Conservation (phyloP, 2,888 invertebrate genomes). For the Sturmia bella region DNA sequence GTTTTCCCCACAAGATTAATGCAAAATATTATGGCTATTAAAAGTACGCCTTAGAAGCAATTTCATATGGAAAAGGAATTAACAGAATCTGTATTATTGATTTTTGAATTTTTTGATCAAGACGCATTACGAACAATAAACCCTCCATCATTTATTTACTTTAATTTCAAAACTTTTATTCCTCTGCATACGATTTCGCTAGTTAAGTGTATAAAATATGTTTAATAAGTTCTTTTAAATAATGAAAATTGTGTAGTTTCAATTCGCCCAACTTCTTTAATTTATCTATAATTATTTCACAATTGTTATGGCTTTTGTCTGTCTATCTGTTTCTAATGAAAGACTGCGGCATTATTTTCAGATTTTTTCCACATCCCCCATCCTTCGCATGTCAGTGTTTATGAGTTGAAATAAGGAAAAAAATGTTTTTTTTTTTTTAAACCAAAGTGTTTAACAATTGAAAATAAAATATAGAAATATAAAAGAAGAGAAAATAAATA, state of each 20-base stretch:
- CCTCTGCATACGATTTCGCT: not conserved
- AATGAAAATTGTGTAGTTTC: not conserved
- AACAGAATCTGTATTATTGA: no score
- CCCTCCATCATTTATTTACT: no score
- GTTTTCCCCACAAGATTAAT: no score
- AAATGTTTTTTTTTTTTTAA: constrained; percentile 26
- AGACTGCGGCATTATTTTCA: constrained; percentile 1
- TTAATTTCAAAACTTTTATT: not conserved
- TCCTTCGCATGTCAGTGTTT: constrained; percentile 1
- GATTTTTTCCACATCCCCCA: not conserved
- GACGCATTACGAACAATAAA: no score
- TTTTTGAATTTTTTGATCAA: no score
- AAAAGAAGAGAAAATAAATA: constrained; percentile 24
- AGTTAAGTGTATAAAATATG: not conserved
- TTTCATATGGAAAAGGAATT: no score
- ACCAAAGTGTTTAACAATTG: constrained; percentile 61
- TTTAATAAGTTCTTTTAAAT: constrained; percentile 8
- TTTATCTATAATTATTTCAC: constrained; percentile 58
- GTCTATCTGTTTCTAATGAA: not conserved
- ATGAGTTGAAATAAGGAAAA: constrained; percentile 20
- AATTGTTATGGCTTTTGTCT: constrained; percentile 22
- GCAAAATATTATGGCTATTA: no score
- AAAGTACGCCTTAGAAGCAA: no score
- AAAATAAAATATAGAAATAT: constrained; percentile 25
- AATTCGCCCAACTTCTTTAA: constrained; percentile 46